Percentiles rank a stretch among this genome's conserved stretches.
Conservation (phyloP, 2,113 vertebrate species). For the human (Homo sapiens) region GRCh38 chr5:164202001-164202500, state of each 20-base stretch:
- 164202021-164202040: not conserved
- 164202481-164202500: not conserved
- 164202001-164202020: not conserved
- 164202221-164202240: not conserved
- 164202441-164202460: not conserved
- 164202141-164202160: not conserved
- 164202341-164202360: not conserved
- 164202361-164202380: not conserved
- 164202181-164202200: not conserved
- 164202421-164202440: not conserved
- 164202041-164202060: not conserved
- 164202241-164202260: not conserved
- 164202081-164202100: not conserved
- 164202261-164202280: not conserved
- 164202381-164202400: not conserved
- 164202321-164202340: not conserved
- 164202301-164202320: not conserved
- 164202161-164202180: not conserved
- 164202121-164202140: not conserved
- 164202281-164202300: not conserved
- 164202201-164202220: not conserved
- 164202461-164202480: conserved; percentile 1
- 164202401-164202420: not conserved
- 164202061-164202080: not conserved
- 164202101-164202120: not conserved